Base-by-base conservation (phyloP, 2,888 invertebrate genomes). In the Trichogramma evanescens region DNA sequence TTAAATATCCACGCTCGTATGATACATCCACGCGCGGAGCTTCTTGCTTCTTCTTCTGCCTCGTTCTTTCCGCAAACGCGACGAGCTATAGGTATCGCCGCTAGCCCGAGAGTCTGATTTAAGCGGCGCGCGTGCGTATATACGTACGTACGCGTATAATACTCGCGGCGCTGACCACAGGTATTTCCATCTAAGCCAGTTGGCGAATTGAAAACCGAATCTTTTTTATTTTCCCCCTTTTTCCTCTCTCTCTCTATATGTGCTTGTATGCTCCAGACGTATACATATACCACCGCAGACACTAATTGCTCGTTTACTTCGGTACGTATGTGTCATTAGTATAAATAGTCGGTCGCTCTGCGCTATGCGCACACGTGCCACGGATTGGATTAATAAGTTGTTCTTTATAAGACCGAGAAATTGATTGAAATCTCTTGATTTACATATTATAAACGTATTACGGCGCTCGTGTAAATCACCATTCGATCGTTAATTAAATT, bases 61-160 rank as follows among this genome's bases (percentile, higher is more conserved):
- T 63, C 62, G 65, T 26, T 26, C 26, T 26, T 26, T 26, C 26
- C 26, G 26, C 26, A 26, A 26, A 26, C 26, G 26, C 26, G 26
- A 26, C 26, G 26, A 26, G 26, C 26, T 26, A 26, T 26, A 26
- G 26, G 26, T 26, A 26, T 26, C 26, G 3, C 26, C 26, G 26
- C 26, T 26, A 26, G 26, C 26, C 26, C 26, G 26, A 26, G 26
- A 26, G 26, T 68, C 70, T 72, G 72, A 72, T 72, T 72, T 72
- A 72, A 72, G 66, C 65, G 70, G 62, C 68, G 65, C 69, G 71
- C 71, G 72, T 66, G 66, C 66, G 62, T 64, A 58, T 64, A 58
- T 26, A 26, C 26, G 26, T 26, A 26, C 26, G 2, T 26, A 26
- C 26, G 26, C 26, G 26, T 26, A 26, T 26, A 26, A 26, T 26